Evolutionary conservation across 2,888 invertebrate species (phyloP).

Genomic region (Sisyra terminalis): DNA sequence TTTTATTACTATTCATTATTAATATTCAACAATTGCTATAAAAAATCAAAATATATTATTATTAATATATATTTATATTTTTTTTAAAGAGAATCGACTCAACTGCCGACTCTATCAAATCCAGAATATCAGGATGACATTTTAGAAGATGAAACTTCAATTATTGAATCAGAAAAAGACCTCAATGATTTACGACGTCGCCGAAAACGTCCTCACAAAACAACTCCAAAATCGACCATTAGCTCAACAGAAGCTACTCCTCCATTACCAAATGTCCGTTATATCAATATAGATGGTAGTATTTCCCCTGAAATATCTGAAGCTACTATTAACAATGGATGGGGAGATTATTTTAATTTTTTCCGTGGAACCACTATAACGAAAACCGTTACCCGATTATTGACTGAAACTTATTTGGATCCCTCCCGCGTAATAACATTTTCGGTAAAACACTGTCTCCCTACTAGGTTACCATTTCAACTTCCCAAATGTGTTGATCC

Average conservation of each 20-base stretch:
- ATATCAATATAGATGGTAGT: too few species aligned
- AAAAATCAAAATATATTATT: too few species aligned
- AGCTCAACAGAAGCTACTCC: slow-evolving; percentile 3
- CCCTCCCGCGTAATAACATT: slow-evolving; percentile 24
- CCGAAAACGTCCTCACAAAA: background rate
- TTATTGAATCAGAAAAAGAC: background rate
- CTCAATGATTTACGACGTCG: background rate
- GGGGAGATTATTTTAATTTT: slow-evolving; percentile 25
- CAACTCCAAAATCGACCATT: background rate
- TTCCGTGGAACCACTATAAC: slow-evolving; percentile 24
- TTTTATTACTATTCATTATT: background rate
- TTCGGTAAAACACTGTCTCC: slow-evolving; percentile 25
- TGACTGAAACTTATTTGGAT: slow-evolving; percentile 20
- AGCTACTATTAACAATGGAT: slow-evolving; percentile 12
- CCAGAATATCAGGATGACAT: background rate
- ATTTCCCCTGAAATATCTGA: too few species aligned
- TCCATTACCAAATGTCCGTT: background rate
- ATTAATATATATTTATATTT: background rate
- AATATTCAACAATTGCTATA: too few species aligned
- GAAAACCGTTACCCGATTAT: slow-evolving; percentile 17
- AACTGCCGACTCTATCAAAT: background rate
- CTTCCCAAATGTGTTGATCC: slow-evolving; percentile 16
- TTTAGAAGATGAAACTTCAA: background rate
- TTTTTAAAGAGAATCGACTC: background rate
- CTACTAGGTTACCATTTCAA: slow-evolving; percentile 21